Evolutionary conservation across 2,888 invertebrate genomes (phyloP), one percentile per base, ranked within the genome.

Genomic region (Hemaris fuciformis): DNA sequence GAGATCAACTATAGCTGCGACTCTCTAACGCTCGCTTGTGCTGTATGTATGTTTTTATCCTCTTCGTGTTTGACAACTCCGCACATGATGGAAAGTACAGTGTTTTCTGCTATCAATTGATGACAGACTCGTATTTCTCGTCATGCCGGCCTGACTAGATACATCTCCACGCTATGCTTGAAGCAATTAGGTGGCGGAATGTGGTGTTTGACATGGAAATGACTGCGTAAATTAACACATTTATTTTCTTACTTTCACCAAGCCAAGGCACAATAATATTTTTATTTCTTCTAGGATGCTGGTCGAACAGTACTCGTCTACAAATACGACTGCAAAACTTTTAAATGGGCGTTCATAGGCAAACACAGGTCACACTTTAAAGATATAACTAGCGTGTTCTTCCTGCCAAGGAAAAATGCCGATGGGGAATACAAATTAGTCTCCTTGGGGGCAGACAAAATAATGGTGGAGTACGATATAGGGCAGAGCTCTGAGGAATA

Each of bases 291-390:
- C 43, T 70, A 95, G 95, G 95, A 95, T 70, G 71, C 70, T 5
- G 85, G 88, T 7, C 84, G 82, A 71, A 93, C 93, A 0, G 89
- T 95, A 0, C 90, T 90, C 66, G 88, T 94, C 3, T 89, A 93
- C 71, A 85, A 85, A 65, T 93, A 89, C 66, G 74, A 85, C 64
- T 84, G 87, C 15, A 66, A 76, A 0, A 69, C 64, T 0, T 77
- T 80, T 5, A 53, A 67, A 4, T 95, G 95, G 95, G 66, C 69
- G 0, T 93, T 93, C 65, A 64, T 94, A 23, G 95, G 94, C 10
- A 95, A 95, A 78, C 93, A 94, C 66, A 87, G 94, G 56, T 89
- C 94, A 0, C 96, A 96, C 77, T 93, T 93, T 70, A 93, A 93
- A 64, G 85, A 91, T 0, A 92, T 96, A 42, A 88, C 84, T 0